Evolutionary conservation across 2,888 invertebrate genomes (phyloP), one percentile per base, ranked within the genome.

Genomic region (Spicauda simplicius): DNA sequence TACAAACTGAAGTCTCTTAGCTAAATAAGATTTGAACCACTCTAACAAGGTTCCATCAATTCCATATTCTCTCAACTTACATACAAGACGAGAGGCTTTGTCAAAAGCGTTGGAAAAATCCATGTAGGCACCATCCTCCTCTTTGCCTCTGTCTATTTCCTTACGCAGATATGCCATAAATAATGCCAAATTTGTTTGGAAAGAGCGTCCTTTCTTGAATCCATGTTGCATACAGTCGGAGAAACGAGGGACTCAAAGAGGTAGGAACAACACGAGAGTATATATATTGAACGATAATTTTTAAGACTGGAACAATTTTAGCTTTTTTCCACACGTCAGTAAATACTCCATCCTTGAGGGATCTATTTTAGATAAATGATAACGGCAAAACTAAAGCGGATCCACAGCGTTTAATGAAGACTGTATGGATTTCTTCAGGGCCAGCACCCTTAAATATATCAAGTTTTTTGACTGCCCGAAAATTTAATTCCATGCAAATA

Each of bases 21-120:
- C 11, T 18, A 71, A 48, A 52, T 72, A 5, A 71, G 69, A 71
- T 6, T 19, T 14, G 59, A 71, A 69, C 71, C 70, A 71, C 1
- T 61, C 37, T 5, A 71, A 41, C 18, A 73, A 41, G 5, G 68
- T 18, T 0, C 69, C 70, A 37, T 7, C 4, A 1, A 70, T 68
- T 4, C 68, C 69, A 55, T 19, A 60, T 4, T 25, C 25, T 11
- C 61, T 10, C 11, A 69, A n/a, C 53, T 71, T 71, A n/a, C 12
- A 16, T 18, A 71, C 2, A 0, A 69, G 52, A 10, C 41, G 10
- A 4, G 53, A 11, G 18, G 5, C 25, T 25, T 5, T 25, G 5
- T 25, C 25, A 5, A 25, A 25, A 2, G 71, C 68, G 12, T 55
- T 71, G 1, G 57, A 52, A 18, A 71, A 68, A 50, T 69, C 66